Evolutionary conservation across 2,797 vertebrate species (phyloP).

Genomic region (Ceryle rudis): DNA sequence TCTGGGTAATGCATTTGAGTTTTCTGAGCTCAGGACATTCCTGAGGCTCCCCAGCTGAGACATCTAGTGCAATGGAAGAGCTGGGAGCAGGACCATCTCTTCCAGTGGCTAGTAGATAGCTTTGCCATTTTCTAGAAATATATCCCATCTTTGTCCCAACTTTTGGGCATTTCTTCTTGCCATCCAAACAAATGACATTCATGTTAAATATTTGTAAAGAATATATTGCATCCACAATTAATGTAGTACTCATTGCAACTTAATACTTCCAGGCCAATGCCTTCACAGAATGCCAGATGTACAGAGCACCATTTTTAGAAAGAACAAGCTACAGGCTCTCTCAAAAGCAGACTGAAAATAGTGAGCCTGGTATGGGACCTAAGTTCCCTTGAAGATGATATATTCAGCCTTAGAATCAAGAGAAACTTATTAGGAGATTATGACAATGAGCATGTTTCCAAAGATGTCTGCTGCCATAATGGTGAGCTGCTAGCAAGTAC

Average conservation of each 20-base stretch:
- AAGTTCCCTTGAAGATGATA: background rate
- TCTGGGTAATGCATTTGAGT: background rate
- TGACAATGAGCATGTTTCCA: background rate
- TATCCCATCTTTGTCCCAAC: background rate
- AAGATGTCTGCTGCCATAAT: background rate
- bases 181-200: background rate
- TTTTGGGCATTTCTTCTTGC: background rate
- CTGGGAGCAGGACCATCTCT: background rate
- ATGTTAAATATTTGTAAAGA: background rate
- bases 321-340: background rate
- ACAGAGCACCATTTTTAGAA: background rate
- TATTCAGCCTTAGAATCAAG: background rate
- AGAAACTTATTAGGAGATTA: background rate
- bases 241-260: background rate
- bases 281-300: background rate
- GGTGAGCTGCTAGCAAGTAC: background rate
- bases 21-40: background rate
- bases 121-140: background rate
- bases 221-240: background rate
- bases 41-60: background rate
- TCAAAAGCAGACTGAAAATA: background rate
- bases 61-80: background rate
- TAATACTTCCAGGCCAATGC: background rate
- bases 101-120: background rate
- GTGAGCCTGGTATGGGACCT: background rate